phyloP scores from a whole-genome alignment of 2,113 vertebrate species.

The Choloepus hoffmanni region DNA sequence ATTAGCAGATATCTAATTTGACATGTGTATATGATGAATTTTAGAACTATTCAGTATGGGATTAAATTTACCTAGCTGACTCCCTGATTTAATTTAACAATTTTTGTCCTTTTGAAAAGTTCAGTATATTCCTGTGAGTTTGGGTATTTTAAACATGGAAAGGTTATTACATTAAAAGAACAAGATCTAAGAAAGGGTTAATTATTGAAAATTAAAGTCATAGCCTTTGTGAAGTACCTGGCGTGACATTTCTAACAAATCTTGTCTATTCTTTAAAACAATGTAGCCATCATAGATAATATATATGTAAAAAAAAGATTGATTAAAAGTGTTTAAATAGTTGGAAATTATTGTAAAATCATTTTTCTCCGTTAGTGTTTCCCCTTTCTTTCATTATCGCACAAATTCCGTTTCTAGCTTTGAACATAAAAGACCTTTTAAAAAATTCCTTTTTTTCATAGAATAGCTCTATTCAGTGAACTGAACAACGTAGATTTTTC shows the following conservation, averaged over 20 bases:
- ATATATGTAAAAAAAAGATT: conserved; percentile 59
- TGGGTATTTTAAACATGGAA: conserved; percentile 35
- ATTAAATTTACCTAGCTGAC: conserved; percentile 68
- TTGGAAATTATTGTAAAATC: conserved; percentile 77
- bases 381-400: conserved; percentile 45
- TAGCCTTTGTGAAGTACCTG: conserved; percentile 73
- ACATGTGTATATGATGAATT: background rate
- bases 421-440: conserved; percentile 80
- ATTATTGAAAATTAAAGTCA: conserved; percentile 73
- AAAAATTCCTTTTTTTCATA: conserved; percentile 70
- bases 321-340: conserved; percentile 72
- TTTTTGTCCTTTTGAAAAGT: conserved; percentile 71
- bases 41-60: conserved; percentile 37
- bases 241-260: conserved; percentile 62
- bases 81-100: conserved; percentile 63
- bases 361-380: conserved; percentile 70
- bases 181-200: conserved; percentile 56
- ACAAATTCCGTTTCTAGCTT: conserved; percentile 78
- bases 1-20: conserved; percentile 47
- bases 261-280: conserved; percentile 79
- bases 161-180: conserved; percentile 57
- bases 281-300: conserved; percentile 29
- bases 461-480: conserved; percentile 76
- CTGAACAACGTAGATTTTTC: conserved; percentile 74
- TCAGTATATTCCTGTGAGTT: conserved; percentile 20